Conservation (phyloP, 2,113 vertebrate genomes). For the Aix galericulata region DNA sequence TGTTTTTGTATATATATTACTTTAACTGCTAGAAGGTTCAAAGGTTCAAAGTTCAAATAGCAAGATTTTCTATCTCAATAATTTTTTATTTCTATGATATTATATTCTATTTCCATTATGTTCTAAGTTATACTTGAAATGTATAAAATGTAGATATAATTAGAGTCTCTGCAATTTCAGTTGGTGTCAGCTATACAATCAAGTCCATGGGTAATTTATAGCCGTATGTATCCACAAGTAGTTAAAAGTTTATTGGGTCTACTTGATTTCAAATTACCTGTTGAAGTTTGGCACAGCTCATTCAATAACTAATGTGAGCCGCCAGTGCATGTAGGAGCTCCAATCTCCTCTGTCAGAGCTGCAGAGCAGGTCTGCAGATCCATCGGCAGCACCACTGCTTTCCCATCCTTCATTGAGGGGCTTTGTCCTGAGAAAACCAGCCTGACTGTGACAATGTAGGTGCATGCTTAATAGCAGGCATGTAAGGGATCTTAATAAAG, state of each 20-base stretch:
- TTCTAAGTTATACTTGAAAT: neutral
- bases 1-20: neutral
- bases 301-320: neutral
- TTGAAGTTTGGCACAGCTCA: neutral
- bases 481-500: neutral
- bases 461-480: neutral
- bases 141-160: neutral
- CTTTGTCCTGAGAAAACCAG: neutral
- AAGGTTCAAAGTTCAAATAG: neutral
- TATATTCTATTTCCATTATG: too few relatives aligned
- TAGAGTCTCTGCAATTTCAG: neutral
- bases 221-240: neutral
- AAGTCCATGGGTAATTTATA: neutral
- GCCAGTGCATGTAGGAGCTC: rapidly evolving
- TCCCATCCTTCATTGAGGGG: neutral
- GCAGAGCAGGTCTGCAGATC: rapidly evolving
- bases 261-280: neutral
- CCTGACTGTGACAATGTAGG: rapidly evolving
- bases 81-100: too few relatives aligned
- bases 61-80: neutral
- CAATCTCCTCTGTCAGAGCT: neutral
- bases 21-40: neutral
- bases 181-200: neutral
- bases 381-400: rapidly evolving
- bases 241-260: neutral